Evolutionary conservation across 2,113 vertebrate genomes (phyloP), one percentile per base, ranked within the genome.

Genomic region (Tychaedon coryphoeus): DNA sequence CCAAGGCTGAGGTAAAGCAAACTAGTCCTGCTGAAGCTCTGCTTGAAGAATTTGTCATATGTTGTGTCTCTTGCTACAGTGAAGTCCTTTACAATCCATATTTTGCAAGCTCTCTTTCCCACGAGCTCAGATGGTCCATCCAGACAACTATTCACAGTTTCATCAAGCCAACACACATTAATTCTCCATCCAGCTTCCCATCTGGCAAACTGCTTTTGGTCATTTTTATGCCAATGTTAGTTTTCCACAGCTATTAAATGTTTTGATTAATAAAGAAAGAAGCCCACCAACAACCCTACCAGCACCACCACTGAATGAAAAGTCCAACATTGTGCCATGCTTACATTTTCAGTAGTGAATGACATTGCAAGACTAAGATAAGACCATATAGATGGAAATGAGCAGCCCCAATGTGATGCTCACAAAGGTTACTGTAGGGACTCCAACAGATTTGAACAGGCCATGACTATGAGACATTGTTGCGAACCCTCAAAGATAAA

Each of bases 401-500:
- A 56, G 36, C 25, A 81, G 31, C 34, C 12, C 50, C 34, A 29
- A 54, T 15, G 13, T 24, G 29, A 14, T 58, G 8, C 5, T 58
- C 40, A 19, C 14, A 58, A 42, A 36, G 9, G 8, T 36, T 71
- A 5, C 8, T 12, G 47, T 1, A 23, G 47, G 66, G 33, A 36
- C 6, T 53, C 42, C 1, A 1, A 31, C 19, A 48, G 16, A 24
- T 77, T 3, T 3, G 2, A 28, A 8, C 38, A 50, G 5, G 10
- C 33, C 2, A 0, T 22, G 43, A 36, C 24, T 19, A 8, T 4
- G 16, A 36, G 13, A 1, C 5, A 33, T 4, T 75, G 3, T 6
- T 69, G 43, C 33, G 31, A 67, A 47, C 12, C 22, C 57, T 34
- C 19, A 48, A 57, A 83, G 14, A 20, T 45, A 69, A 77, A 36